Evolutionary conservation across 2,888 invertebrate species (phyloP).

Genomic region (Netelia inedita): DNA sequence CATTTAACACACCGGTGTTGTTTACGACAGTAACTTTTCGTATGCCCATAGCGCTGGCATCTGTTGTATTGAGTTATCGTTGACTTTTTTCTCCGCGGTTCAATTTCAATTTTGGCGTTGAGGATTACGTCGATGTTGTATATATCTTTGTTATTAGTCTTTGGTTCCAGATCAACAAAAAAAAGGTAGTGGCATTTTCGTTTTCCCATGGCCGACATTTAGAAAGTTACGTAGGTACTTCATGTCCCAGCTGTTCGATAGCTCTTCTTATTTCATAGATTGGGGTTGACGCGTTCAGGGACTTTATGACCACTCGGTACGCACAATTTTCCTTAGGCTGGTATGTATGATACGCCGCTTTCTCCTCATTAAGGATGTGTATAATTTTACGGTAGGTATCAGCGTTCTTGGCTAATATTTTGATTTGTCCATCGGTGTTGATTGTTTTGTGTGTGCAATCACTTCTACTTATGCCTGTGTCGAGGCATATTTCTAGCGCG

Average conservation of each 20-base stretch:
- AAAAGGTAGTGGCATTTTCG: conserved; percentile 70
- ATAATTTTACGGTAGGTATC: background rate
- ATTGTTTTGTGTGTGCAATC: conserved; percentile 10
- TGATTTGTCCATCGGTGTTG: background rate
- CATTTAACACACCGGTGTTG: conserved; percentile 68
- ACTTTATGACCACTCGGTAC: conserved; percentile 65
- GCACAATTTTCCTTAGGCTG: background rate
- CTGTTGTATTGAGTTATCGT: conserved; percentile 83
- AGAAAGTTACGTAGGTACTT: conserved; percentile 61
- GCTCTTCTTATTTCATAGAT: conserved; percentile 58
- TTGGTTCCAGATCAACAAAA: conserved; percentile 72
- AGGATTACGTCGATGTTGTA: conserved; percentile 63
- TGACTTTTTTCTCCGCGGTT: conserved; percentile 80
- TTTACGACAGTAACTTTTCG: conserved; percentile 84
- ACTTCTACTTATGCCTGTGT: too few species aligned
- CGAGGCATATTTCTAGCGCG: too few species aligned
- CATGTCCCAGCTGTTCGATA: conserved; percentile 57
- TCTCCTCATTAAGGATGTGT: too few species aligned
- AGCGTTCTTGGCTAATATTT: background rate
- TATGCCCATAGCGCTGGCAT: conserved; percentile 85
- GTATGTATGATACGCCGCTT: background rate
- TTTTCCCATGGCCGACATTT: conserved; percentile 59
- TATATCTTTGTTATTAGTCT: conserved; percentile 71
- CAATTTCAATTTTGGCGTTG: conserved; percentile 76
- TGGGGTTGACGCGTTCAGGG: conserved; percentile 53